Evolutionary conservation across 2,113 vertebrate genomes (phyloP).

Genomic region (Todiramphus chloris): DNA sequence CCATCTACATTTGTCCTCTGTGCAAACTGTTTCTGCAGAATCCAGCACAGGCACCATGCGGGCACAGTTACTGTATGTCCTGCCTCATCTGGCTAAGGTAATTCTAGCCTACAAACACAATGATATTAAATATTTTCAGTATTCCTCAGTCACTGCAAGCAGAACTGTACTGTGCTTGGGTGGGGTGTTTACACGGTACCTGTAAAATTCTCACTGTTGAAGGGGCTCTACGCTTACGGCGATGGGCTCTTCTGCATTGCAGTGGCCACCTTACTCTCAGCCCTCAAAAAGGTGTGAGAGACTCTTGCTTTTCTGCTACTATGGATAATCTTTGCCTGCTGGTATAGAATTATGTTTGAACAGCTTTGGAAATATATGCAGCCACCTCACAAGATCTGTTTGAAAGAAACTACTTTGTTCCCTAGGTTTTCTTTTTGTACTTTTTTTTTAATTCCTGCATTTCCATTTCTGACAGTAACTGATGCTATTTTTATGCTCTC

Average conservation of each 20-base stretch:
- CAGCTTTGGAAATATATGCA: background rate
- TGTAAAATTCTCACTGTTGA: background rate
- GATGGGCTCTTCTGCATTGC: background rate
- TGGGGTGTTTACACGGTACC: background rate
- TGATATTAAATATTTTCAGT: background rate
- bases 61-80: background rate
- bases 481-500: background rate
- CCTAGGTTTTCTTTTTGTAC: background rate
- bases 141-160: background rate
- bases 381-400: background rate
- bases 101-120: background rate
- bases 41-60: background rate
- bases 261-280: background rate
- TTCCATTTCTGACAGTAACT: background rate
- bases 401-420: background rate
- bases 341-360: background rate
- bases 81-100: background rate
- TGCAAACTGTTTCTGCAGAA: background rate
- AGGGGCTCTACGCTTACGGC: too few species aligned
- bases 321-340: background rate
- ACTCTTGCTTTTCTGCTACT: background rate
- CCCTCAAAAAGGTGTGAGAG: background rate
- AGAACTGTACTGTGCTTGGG: background rate
- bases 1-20: background rate
- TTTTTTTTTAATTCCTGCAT: background rate